Base-by-base conservation (phyloP, 1,140 invertebrate genomes). In the Eubasilissa regina region DNA sequence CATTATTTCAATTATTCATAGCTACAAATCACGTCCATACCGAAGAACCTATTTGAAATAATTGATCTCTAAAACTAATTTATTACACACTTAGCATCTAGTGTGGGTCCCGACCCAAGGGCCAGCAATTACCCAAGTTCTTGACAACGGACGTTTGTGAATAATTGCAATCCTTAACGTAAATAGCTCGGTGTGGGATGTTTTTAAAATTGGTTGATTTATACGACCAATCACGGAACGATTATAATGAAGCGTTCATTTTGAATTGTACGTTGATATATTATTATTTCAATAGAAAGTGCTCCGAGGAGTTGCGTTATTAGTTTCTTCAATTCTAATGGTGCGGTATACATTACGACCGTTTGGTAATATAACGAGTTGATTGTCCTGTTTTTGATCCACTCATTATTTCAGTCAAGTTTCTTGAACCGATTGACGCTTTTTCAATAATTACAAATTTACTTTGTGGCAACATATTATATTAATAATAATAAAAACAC, bases 1-100 rank as follows among this genome's bases (percentile, higher is more conserved):
- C 60, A 64, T 64, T 64, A 64, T 64, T 44, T 64, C 60, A 64
- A 64, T 64, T 64, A 64, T 43, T 64, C 60, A 7, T 25, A 25
- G 19, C 60, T n/a, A 64, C 60, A 64, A 64, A 64, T 64, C 60
- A 64, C 35, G 0, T 25, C 35, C 13, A 0, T 35, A 13, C 58
- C 48, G 19, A 21, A 62, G 19, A 64, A 35, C 60, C 13, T n/a
- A 17, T 64, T 13, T 43, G 35, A 64, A 64, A 25, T 64, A 64
- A 25, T 43, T 13, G 19, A 64, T 9, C 13, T 64, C 60, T 19
- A 58, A 58, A 58, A 11, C 17, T 7, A 64, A 64, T 64, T 64
- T 64, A 64, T 64, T 21, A 64, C 19, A 64, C 35, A 64, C 21
- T 64, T 64, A 25, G 17, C 25, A 13, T 21, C 58, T 1, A 11